A percentile compares a stretch with the other conserved stretches of the same genome.
phyloP scores from a whole-genome alignment of 2,113 vertebrate genomes.

The Narcine bancroftii region DNA sequence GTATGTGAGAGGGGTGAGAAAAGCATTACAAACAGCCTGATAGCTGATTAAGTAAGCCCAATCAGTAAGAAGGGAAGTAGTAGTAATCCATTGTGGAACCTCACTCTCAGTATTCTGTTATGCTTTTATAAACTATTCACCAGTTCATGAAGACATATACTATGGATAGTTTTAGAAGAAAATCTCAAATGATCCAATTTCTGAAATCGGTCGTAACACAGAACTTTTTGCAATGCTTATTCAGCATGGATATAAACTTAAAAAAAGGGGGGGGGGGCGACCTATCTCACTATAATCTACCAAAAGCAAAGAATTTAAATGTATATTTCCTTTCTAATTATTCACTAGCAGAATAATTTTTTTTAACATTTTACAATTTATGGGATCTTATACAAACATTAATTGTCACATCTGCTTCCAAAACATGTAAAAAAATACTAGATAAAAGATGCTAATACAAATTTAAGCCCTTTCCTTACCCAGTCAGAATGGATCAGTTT shows the following conservation, averaged over 20 bases:
- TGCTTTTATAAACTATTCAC: too few species aligned
- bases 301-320: background rate
- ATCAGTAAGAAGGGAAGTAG: too few species aligned
- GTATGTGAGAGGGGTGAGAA: too few species aligned
- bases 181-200: too few species aligned
- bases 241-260: background rate
- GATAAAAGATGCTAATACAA: too few species aligned
- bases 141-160: too few species aligned
- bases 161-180: too few species aligned
- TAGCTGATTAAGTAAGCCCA: too few species aligned
- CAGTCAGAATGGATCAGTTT: too few species aligned
- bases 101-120: background rate
- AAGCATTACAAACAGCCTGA: too few species aligned
- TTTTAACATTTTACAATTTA: background rate
- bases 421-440: background rate
- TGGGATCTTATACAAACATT: background rate
- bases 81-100: background rate
- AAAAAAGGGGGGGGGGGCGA: too few species aligned
- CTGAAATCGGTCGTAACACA: background rate
- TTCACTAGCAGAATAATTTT: background rate
- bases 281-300: background rate
- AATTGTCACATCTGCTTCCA: background rate
- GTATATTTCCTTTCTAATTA: background rate
- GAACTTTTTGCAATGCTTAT: background rate
- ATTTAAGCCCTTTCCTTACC: too few species aligned